Evolutionary conservation across 2,888 invertebrate species (phyloP).

Genomic region (Chouioia cunea): DNA sequence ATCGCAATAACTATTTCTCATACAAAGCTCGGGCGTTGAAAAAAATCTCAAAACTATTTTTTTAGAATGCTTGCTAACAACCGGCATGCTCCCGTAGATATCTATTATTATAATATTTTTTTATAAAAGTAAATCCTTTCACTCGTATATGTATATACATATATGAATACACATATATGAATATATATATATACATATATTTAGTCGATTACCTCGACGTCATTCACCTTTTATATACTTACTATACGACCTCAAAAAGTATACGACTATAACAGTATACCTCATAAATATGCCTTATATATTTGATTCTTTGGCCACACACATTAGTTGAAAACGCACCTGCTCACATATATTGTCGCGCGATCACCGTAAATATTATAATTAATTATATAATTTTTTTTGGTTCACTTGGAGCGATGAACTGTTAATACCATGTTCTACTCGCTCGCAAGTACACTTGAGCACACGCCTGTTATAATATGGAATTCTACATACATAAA

Average conservation of each 20-base stretch:
- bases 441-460: slow-evolving; percentile 42
- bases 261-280: slow-evolving; percentile 49
- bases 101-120: slow-evolving; percentile 47
- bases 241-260: slow-evolving; percentile 46
- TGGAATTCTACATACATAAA: slow-evolving; percentile 24
- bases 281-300: slow-evolving; percentile 42
- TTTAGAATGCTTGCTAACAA: slow-evolving; percentile 66
- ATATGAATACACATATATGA: not conserved
- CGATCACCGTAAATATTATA: slow-evolving; percentile 42
- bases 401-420: slow-evolving; percentile 38
- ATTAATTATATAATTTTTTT: slow-evolving; percentile 29
- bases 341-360: slow-evolving; percentile 42
- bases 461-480: slow-evolving; percentile 31
- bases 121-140: slow-evolving; percentile 43
- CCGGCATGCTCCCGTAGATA: slow-evolving; percentile 67
- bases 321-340: slow-evolving; percentile 47
- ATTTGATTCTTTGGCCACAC: slow-evolving; percentile 46
- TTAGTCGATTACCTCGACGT: slow-evolving; percentile 38
- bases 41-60: slow-evolving; percentile 51
- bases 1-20: slow-evolving; percentile 29
- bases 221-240: slow-evolving; percentile 45
- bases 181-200: slow-evolving; percentile 17
- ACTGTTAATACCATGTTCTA: slow-evolving; percentile 37
- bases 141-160: slow-evolving; percentile 40
- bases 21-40: slow-evolving; percentile 48